Evolutionary conservation across 1,140 invertebrate genomes (phyloP).

Genomic region (Wasmannia auropunctata): DNA sequence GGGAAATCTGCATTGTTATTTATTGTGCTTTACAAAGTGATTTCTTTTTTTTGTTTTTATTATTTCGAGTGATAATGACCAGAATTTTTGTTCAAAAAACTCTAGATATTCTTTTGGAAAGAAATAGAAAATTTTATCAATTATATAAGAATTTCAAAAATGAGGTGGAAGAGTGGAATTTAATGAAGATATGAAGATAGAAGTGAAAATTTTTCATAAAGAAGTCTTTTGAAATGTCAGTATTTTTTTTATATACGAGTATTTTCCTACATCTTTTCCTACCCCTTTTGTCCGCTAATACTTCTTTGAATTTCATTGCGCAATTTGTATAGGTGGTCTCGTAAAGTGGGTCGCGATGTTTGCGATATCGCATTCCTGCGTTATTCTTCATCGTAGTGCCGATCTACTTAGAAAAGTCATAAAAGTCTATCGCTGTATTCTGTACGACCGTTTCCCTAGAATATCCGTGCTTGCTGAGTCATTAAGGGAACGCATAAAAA

Average conservation of each 20-base stretch:
- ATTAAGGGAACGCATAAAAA: neutral
- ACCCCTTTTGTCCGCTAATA: neutral
- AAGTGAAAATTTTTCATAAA: neutral
- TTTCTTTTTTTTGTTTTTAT: neutral
- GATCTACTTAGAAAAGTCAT: conserved; percentile 7
- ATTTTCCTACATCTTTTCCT: neutral
- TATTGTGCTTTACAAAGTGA: too few species aligned
- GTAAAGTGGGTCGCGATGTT: neutral
- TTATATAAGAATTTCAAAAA: neutral
- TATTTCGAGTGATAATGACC: neutral
- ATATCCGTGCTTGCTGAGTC: neutral
- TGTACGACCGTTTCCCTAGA: neutral
- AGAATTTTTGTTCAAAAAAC: neutral
- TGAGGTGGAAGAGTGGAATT: neutral
- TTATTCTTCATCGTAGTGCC: neutral
- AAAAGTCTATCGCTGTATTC: conserved; percentile 12
- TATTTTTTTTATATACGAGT: neutral
- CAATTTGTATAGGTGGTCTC: neutral
- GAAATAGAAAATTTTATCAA: neutral
- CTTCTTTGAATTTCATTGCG: neutral
- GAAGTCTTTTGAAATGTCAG: neutral
- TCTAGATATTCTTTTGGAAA: neutral
- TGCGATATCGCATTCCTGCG: neutral
- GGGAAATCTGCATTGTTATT: too few species aligned
- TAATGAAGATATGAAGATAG: neutral